These are phyloP conservation scores for Popillia japonica DNA, from an alignment of 1,140 invertebrate species.

Conservation along the genomic window DNA sequence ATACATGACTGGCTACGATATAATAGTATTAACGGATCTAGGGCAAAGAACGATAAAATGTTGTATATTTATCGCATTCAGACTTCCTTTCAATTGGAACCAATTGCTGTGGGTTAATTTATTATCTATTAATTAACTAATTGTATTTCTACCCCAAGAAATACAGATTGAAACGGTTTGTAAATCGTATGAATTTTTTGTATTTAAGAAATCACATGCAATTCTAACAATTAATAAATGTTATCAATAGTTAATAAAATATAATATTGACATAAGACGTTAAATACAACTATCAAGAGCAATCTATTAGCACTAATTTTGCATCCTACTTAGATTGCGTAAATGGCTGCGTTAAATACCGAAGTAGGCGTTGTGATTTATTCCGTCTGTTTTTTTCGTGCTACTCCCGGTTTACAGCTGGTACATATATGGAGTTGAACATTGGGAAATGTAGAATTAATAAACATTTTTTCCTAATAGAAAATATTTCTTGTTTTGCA, in stretches of 20 bases:
- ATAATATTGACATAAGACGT: too few relatives aligned
- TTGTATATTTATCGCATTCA: neutral
- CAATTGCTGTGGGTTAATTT: neutral
- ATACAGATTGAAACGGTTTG: neutral
- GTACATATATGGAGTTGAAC: neutral
- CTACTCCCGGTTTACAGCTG: neutral
- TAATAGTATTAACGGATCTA: constrained; percentile 11
- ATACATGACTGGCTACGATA: constrained; percentile 6
- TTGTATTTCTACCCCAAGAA: neutral
- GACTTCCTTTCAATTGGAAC: constrained; percentile 1
- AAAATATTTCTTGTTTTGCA: too few relatives aligned
- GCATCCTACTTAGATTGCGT: neutral
- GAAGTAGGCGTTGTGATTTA: neutral
- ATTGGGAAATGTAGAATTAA: neutral
- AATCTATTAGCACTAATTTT: neutral
- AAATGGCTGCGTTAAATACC: neutral
- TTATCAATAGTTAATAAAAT: too few relatives aligned
- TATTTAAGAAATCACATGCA: too few relatives aligned
- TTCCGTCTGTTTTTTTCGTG: neutral
- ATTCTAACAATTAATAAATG: too few relatives aligned
- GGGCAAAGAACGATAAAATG: constrained; percentile 5
- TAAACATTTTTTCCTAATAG: neutral
- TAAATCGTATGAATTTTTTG: too few relatives aligned
- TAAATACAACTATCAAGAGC: neutral
- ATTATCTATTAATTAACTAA: neutral